These are phyloP conservation scores for Athripsodes cinereus DNA, from an alignment of 2,888 invertebrate species.

Conservation along the genomic window DNA sequence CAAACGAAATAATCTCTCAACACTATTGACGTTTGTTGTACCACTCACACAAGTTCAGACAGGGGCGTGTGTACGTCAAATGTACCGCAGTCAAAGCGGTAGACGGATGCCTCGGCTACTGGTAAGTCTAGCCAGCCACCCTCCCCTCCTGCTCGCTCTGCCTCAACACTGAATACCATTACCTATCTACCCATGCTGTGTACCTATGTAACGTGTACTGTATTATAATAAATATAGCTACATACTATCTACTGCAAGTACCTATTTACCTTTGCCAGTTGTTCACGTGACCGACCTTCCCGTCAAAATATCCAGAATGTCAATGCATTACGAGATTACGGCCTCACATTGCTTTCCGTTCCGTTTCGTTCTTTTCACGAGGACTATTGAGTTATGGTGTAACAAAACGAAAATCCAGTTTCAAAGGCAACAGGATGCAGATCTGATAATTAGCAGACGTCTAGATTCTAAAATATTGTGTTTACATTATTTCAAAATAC, in stretches of 20 bases:
- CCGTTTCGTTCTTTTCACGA: no score
- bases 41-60: constrained; percentile 31
- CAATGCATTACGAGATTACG: constrained; percentile 22
- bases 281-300: constrained; percentile 78
- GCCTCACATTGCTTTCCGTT: no score
- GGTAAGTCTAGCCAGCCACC: constrained; percentile 56
- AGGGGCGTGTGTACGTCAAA: constrained; percentile 46
- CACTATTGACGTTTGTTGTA: neutral
- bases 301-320: constrained; percentile 65
- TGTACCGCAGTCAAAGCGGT: constrained; percentile 48
- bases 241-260: no score
- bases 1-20: neutral
- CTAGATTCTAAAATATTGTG: no score
- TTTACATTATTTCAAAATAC: no score
- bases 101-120: constrained; percentile 55
- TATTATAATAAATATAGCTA: no score
- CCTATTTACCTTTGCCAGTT: constrained; percentile 27
- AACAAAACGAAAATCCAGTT: no score
- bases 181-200: constrained; percentile 21
- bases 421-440: no score
- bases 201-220: no score
- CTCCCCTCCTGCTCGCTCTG: constrained; percentile 25
- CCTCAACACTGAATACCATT: constrained; percentile 24
- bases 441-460: no score
- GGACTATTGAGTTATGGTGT: no score